Conservation (phyloP, 2,888 invertebrate genomes). For the Perizoma flavofasciatum region DNA sequence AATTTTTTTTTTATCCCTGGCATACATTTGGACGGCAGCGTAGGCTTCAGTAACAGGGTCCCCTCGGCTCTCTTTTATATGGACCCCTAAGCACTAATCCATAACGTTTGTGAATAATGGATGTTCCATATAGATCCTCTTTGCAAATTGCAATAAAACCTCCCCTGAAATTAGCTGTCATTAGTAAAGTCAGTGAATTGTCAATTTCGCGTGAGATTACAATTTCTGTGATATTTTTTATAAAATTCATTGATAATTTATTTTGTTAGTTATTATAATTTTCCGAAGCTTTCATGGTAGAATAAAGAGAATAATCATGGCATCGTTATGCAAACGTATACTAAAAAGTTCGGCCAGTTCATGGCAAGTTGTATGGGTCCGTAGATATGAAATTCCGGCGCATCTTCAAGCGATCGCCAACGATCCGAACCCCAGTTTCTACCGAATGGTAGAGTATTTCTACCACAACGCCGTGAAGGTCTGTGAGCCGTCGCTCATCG, state of each 20-base stretch:
- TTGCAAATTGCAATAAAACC: background rate
- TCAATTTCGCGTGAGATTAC: background rate
- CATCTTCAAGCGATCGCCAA: constrained; percentile 56
- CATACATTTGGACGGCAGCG: background rate
- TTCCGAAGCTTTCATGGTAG: background rate
- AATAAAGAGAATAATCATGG: constrained; percentile 9
- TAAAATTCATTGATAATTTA: too few relatives aligned
- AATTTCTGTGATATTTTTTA: background rate
- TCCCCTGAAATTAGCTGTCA: background rate
- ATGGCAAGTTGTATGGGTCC: constrained; percentile 12
- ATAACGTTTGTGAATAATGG: too few relatives aligned
- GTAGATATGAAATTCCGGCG: constrained; percentile 67
- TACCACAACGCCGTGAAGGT: constrained; percentile 85
- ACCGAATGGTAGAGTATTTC: constrained; percentile 87
- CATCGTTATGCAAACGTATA: constrained; percentile 21
- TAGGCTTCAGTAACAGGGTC: too few relatives aligned
- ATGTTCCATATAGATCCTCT: background rate
- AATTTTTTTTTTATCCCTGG: too few relatives aligned
- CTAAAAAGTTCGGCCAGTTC: background rate
- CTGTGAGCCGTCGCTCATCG: constrained; percentile 80
- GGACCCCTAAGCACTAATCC: too few relatives aligned
- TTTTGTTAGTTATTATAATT: too few relatives aligned
- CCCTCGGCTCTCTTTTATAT: too few relatives aligned
- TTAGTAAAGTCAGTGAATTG: background rate
- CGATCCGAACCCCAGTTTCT: constrained; percentile 80